These are phyloP conservation scores for Pangasianodon hypophthalmus DNA, from an alignment of 2,113 vertebrate species.

Conservation along the genomic window DNA sequence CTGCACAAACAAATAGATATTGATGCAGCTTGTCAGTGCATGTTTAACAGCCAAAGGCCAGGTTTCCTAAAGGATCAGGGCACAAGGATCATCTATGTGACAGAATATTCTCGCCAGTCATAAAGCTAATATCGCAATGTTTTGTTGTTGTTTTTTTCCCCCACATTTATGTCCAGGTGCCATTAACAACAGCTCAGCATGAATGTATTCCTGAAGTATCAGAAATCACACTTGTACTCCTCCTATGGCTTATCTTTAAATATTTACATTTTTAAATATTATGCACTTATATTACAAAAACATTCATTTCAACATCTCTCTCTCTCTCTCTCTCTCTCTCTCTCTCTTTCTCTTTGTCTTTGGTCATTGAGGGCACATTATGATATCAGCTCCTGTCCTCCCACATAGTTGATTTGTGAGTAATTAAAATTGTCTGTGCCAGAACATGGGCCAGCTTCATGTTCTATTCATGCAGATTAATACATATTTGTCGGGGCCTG, in stretches of 20 bases:
- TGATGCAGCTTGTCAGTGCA: constrained; percentile 60
- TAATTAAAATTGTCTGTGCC: constrained; percentile 74
- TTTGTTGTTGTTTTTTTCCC: not conserved
- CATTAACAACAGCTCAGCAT: not conserved
- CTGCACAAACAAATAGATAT: constrained; percentile 62
- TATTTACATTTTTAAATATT: not conserved
- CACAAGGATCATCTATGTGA: constrained; percentile 12
- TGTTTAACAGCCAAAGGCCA: constrained; percentile 35
- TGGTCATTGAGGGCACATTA: constrained; percentile 36
- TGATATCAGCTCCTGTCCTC: constrained; percentile 37
- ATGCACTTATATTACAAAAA: not conserved
- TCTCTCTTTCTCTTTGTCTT: constrained; percentile 14
- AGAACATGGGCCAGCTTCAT: constrained; percentile 72
- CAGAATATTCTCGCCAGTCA: not conserved
- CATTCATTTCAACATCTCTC: not conserved
- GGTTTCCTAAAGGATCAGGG: not conserved
- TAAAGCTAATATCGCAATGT: not conserved
- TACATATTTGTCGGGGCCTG: constrained; percentile 75
- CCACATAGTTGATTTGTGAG: constrained; percentile 69
- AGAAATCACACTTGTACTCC: not conserved
- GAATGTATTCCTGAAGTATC: not conserved
- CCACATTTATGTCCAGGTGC: not conserved
- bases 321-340: not conserved
- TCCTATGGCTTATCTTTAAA: not conserved
- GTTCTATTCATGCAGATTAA: constrained; percentile 80